Conservation (phyloP, 2,888 invertebrate genomes). For the Latrodectus elegans region DNA sequence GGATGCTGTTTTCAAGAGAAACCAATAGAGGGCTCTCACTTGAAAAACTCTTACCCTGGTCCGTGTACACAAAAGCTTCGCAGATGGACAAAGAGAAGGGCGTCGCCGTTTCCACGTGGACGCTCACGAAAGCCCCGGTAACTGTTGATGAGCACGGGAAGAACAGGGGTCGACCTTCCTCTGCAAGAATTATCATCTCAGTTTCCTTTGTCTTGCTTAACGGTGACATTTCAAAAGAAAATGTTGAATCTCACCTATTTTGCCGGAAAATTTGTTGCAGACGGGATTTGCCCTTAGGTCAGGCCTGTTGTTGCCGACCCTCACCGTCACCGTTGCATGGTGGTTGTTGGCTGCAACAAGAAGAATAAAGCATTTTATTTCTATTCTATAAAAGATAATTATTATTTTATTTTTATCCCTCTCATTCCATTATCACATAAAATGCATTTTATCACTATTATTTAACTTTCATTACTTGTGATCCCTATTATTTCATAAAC, state of each 20-base stretch:
- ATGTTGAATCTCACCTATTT: constrained; percentile 65
- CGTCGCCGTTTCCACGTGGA: constrained; percentile 88
- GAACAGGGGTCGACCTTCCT: constrained; percentile 92
- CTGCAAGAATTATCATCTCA: constrained; percentile 17
- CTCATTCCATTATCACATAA: too few species aligned
- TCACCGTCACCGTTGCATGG: constrained; percentile 89
- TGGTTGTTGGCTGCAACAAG: constrained; percentile 74
- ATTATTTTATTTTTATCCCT: too few species aligned
- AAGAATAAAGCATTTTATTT: neutral
- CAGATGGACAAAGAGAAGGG: constrained; percentile 88
- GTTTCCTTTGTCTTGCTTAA: too few species aligned
- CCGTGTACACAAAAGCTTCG: constrained; percentile 95
- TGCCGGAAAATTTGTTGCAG: constrained; percentile 86
- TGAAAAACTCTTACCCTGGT: constrained; percentile 80
- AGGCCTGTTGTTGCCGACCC: constrained; percentile 93
- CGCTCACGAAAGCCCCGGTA: constrained; percentile 95
- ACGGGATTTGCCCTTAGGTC: constrained; percentile 93
- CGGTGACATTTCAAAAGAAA: too few species aligned
- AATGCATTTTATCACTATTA: too few species aligned
- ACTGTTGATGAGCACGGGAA: constrained; percentile 95
- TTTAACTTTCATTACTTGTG: too few species aligned
- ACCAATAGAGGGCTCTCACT: too few species aligned
- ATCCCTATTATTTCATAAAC: too few species aligned
- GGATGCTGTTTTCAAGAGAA: too few species aligned
- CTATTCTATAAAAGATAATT: too few species aligned